phyloP scores from a whole-genome alignment of 2,888 invertebrate species.

The Heliconius ethilla region DNA sequence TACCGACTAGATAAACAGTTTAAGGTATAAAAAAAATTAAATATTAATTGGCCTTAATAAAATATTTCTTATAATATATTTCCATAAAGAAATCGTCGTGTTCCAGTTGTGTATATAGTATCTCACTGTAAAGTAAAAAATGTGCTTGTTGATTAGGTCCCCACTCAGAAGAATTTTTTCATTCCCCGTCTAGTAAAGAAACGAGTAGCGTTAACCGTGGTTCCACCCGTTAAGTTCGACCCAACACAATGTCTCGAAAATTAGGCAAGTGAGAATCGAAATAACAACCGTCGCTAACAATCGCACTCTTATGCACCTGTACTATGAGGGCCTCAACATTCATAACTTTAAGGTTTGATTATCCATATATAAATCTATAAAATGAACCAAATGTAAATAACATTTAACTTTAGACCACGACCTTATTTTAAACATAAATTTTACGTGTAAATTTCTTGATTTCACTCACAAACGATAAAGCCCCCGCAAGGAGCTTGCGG shows the following conservation, averaged over 20 bases:
- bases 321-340: no score
- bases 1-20: no score
- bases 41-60: no score
- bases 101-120: no score
- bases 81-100: no score
- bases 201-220: neutral
- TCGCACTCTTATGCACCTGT: no score
- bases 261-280: neutral
- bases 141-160: neutral
- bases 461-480: conserved; percentile 28
- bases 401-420: neutral
- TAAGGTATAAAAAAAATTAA: no score
- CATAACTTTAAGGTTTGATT: no score
- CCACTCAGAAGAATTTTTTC: neutral
- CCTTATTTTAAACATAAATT: conserved; percentile 21
- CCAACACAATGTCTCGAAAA: neutral
- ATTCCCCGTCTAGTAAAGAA: neutral
- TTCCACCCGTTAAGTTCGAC: neutral
- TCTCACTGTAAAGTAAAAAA: no score
- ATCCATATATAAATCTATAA: neutral
- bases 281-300: no score
- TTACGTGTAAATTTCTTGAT: conserved; percentile 27
- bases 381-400: neutral
- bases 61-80: no score
- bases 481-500: conserved; percentile 54